Base-by-base conservation (phyloP, 2,797 vertebrate species). In the Melanotaenia nigrans region DNA sequence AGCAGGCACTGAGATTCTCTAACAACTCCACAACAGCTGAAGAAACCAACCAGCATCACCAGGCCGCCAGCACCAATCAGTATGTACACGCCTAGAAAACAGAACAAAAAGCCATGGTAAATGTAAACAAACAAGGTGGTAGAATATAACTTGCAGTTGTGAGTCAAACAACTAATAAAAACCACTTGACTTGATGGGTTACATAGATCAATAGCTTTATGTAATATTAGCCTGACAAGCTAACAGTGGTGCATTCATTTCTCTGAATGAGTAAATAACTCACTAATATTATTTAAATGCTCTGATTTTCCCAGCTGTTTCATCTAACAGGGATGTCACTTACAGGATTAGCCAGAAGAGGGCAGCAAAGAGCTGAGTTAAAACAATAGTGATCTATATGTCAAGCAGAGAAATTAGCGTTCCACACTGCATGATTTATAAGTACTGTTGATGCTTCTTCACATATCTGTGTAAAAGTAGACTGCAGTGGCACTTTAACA, bases 1-100 rank as follows among this genome's bases (percentile, higher is more conserved):
- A 99, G 95, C 53, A 99, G 94, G 73, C 96, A 99, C 66, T 99
- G 97, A n/a, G 97, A 99, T 87, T 99, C 97, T 61, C 96, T 91
- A 8, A 96, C 95, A 54, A 97, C 97, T 85, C 97, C 97, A 63
- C 97, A 99, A 91, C 97, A 99, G 14, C 97, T 97, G 5, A 97
- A 98, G 91, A 98, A 98, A 38, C 97, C 97, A 51, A 99, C 95
- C 32, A 96, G 73, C 94, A 96, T 95, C 94, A 99, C 97, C 89
- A 99, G 88, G 85, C 94, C 95, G 11, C 97, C 97, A 0, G 96
- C 96, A 78, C 94, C 96, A 40, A 98, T 96, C 89, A 99, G 89
- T 53, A 98, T 96, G 38, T 99, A 98, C 5, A 98, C 95, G 7
- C 97, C 97, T 99, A 84, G 65, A 25, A 30, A 51, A 53, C 12